phyloP scores from a whole-genome alignment of 2,888 invertebrate genomes.

The Petrolisthes cinctipes region DNA sequence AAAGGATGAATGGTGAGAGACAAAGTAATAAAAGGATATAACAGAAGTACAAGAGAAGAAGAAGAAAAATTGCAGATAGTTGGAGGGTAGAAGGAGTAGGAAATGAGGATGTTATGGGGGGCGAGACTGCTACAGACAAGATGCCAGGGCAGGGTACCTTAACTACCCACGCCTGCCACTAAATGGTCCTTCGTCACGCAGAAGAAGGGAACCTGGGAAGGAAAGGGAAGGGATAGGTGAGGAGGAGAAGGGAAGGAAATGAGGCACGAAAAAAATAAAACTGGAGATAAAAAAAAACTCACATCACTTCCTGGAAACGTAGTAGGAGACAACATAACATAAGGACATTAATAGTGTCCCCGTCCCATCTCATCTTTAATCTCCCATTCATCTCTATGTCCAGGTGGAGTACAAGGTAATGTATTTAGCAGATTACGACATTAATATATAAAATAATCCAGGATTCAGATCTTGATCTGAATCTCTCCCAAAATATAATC shows the following conservation, averaged over 20 bases:
- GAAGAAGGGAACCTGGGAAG: neutral
- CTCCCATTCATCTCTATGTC: no score
- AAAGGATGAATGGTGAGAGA: neutral
- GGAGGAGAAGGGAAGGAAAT: neutral
- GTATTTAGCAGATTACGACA: no score
- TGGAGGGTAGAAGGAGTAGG: neutral
- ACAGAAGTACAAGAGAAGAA: neutral
- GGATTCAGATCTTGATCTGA: no score
- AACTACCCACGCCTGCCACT: neutral
- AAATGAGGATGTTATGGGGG: neutral
- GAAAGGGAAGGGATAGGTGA: neutral
- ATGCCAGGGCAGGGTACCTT: neutral
- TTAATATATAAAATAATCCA: no score
- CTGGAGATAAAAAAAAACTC: conserved; percentile 25
- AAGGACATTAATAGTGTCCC: no score
- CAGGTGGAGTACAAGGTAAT: no score
- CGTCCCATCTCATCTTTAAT: no score
- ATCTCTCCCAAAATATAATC: no score
- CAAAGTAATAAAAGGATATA: neutral
- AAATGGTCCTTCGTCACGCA: conserved; percentile 1
- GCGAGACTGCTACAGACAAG: neutral
- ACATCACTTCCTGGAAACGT: neutral
- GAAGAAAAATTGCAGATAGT: neutral
- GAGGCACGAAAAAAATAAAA: conserved; percentile 29
- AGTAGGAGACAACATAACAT: no score